Percentiles rank a stretch among this genome's conserved stretches.
Conservation (phyloP, 2,888 invertebrate genomes). For the Plagodis dolabraria region DNA sequence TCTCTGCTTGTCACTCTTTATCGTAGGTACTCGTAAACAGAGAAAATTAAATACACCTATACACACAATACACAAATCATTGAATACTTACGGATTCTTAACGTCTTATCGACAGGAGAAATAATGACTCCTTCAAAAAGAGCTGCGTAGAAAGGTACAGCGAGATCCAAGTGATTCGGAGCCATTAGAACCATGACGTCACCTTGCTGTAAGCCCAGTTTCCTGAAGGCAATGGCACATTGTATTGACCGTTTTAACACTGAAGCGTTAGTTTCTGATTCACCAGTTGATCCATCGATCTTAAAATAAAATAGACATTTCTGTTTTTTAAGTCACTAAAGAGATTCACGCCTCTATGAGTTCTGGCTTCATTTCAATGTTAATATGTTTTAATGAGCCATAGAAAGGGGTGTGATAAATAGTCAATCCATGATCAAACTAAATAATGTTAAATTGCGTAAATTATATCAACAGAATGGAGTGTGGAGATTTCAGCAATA, state of each 20-base stretch:
- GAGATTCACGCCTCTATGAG: no score
- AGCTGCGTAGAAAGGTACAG: slow-evolving; percentile 73
- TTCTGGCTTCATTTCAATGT: no score
- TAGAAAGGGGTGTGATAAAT: no score
- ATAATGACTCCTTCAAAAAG: slow-evolving; percentile 68
- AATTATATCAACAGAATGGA: no score
- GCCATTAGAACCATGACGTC: slow-evolving; percentile 77
- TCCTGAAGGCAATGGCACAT: slow-evolving; percentile 62
- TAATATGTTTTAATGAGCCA: no score
- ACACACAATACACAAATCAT: no score
- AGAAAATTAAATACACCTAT: no score
- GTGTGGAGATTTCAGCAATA: no score
- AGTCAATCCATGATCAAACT: no score
- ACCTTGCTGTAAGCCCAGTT: slow-evolving; percentile 59
- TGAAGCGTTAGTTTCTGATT: slow-evolving; percentile 62
- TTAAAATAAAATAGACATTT: slow-evolving; percentile 6
- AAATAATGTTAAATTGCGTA: no score
- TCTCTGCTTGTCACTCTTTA: no score
- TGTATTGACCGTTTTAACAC: slow-evolving; percentile 57
- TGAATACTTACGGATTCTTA: slow-evolving; percentile 55
- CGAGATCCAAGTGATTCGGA: slow-evolving; percentile 68
- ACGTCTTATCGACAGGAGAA: slow-evolving; percentile 54
- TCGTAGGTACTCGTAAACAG: no score
- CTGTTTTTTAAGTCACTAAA: not conserved
- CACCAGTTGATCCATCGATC: slow-evolving; percentile 60